Conservation (phyloP, 2,888 invertebrate species). For the Heteropelma amictum region DNA sequence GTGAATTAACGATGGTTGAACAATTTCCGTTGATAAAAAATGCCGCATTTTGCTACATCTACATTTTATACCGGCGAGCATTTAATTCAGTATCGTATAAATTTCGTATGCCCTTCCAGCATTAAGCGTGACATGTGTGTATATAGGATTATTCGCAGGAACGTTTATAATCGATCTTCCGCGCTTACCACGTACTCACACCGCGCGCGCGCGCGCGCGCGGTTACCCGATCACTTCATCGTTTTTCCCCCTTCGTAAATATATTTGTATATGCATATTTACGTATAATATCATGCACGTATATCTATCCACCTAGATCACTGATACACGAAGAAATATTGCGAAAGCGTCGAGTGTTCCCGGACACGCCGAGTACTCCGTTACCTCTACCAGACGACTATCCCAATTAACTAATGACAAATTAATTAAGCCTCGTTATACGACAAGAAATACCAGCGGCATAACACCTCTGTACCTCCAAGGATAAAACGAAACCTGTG, state of each 20-base stretch:
- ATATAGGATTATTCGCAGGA: neutral
- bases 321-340: conserved; percentile 46
- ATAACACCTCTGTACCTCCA: conserved; percentile 48
- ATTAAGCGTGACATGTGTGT: neutral
- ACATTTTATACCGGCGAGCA: no score
- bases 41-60: no score
- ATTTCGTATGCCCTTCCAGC: neutral
- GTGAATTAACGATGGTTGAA: no score
- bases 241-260: conserved; percentile 16
- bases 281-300: conserved; percentile 30
- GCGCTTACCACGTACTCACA: conserved; percentile 37
- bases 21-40: no score
- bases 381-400: conserved; percentile 59
- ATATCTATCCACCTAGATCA: conserved; percentile 56
- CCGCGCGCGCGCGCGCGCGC: no score
- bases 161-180: conserved; percentile 49
- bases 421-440: conserved; percentile 66
- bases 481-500: neutral
- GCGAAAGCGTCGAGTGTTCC: conserved; percentile 36
- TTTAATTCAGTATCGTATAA: neutral
- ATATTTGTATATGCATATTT: conserved; percentile 19
- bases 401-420: conserved; percentile 68
- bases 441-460: conserved; percentile 61
- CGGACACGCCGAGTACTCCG: conserved; percentile 59
- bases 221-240: conserved; percentile 50